Percentiles rank a stretch among this genome's conserved stretches.
Evolutionary conservation across 2,888 invertebrate species (phyloP).

Genomic region (Poecilus cupreus): DNA sequence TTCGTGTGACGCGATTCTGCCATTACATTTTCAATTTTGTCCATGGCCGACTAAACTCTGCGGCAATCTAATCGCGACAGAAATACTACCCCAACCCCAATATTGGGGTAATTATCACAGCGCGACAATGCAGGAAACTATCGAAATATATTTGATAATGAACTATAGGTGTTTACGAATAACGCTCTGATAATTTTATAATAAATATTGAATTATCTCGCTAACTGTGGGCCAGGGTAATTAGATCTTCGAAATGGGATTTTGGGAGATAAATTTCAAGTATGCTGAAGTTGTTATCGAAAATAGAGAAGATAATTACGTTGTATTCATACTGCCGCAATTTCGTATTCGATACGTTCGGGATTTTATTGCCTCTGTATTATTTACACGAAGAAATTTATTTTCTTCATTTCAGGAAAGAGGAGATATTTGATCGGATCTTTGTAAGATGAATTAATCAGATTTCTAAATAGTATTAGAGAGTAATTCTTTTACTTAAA

Average conservation of each 20-base stretch:
- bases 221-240: not conserved
- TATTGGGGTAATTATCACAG: conserved; percentile 26
- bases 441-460: too few species aligned
- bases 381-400: too few species aligned
- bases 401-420: too few species aligned
- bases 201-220: conserved; percentile 44
- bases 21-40: conserved; percentile 8
- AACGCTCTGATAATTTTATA: conserved; percentile 34
- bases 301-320: conserved; percentile 26
- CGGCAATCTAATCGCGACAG: not conserved
- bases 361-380: too few species aligned
- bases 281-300: conserved; percentile 39
- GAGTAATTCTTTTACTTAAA: too few species aligned
- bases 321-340: not conserved
- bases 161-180: conserved; percentile 19
- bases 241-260: conserved; percentile 38
- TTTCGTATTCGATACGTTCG: too few species aligned
- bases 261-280: conserved; percentile 39
- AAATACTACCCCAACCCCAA: not conserved
- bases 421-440: too few species aligned
- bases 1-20: conserved; percentile 10
- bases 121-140: not conserved
- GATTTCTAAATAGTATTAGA: too few species aligned
- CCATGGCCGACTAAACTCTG: not conserved
- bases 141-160: conserved; percentile 2